Conservation (phyloP, 2,113 vertebrate species). For the Syngnathus floridae region DNA sequence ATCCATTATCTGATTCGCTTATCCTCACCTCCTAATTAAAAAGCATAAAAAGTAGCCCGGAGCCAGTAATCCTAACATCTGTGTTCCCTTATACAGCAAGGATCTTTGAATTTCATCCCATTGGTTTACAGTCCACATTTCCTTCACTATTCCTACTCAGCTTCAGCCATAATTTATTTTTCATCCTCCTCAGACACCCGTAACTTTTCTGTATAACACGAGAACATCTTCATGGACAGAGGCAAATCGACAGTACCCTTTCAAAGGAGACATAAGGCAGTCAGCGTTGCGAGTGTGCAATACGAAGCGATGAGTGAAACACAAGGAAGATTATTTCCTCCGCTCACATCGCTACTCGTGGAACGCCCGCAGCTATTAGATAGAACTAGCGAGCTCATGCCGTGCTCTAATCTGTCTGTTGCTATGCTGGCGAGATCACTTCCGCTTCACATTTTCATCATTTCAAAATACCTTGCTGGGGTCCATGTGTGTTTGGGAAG, state of each 20-base stretch:
- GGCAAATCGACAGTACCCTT: background rate
- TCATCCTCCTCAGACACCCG: background rate
- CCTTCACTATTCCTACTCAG: background rate
- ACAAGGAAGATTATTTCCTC: background rate
- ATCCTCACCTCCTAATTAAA: background rate
- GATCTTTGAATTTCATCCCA: background rate
- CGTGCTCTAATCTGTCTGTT: constrained; percentile 21
- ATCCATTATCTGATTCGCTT: too few species aligned
- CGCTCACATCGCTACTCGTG: background rate
- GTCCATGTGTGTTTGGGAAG: constrained; percentile 85
- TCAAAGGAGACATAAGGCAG: background rate
- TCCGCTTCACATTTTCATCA: constrained; percentile 1
- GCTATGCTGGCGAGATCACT: constrained; percentile 9
- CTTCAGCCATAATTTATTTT: background rate
- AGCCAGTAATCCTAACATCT: background rate
- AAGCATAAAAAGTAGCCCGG: background rate
- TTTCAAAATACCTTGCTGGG: constrained; percentile 71
- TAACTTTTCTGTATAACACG: background rate
- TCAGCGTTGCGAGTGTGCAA: background rate
- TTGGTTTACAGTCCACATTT: background rate
- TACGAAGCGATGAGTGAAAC: background rate
- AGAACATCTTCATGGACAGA: background rate
- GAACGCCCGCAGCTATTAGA: constrained; percentile 3
- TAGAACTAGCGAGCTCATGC: background rate
- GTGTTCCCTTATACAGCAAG: background rate